Percentiles rank a stretch among this genome's conserved stretches.
Conservation (phyloP, 2,888 invertebrate species). For the Dynastes hyllus region DNA sequence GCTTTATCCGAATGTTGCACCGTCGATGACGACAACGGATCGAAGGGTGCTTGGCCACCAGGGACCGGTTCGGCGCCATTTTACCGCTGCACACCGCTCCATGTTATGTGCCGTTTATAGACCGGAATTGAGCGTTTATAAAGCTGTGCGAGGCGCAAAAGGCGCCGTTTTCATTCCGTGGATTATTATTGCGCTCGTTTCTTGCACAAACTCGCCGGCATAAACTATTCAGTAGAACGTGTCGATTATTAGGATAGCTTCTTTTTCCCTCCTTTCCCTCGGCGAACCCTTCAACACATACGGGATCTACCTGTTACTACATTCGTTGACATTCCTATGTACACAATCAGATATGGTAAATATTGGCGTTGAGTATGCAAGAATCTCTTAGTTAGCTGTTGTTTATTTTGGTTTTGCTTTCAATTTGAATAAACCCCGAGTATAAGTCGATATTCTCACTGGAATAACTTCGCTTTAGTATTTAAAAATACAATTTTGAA, state of each 20-base stretch:
- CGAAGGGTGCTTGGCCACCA: constrained; percentile 63
- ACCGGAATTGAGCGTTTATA: constrained; percentile 69
- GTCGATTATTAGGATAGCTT: constrained; percentile 47
- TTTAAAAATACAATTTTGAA: too few relatives aligned
- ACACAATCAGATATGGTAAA: constrained; percentile 4
- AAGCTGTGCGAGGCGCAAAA: constrained; percentile 69
- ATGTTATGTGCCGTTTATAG: constrained; percentile 69
- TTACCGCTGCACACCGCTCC: constrained; percentile 62
- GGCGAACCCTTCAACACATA: constrained; percentile 16
- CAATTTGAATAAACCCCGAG: not conserved
- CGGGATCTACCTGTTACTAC: constrained; percentile 39
- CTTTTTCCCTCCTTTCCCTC: constrained; percentile 25
- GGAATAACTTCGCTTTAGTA: too few relatives aligned
- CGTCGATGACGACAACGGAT: constrained; percentile 39
- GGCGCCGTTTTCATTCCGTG: constrained; percentile 69
- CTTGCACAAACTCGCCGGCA: constrained; percentile 58
- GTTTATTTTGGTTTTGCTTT: not conserved
- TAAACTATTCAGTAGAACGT: constrained; percentile 52
- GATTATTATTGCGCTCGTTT: constrained; percentile 68
- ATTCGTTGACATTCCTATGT: constrained; percentile 15
- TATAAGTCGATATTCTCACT: too few relatives aligned
- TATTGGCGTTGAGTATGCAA: not conserved
- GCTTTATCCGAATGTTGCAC: constrained; percentile 37
- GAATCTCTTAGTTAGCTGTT: too few relatives aligned
- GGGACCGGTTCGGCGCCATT: constrained; percentile 67